phyloP scores from a whole-genome alignment of 37 sponge, comb jelly and placozoan genomes.

The Agelas oroides region DNA sequence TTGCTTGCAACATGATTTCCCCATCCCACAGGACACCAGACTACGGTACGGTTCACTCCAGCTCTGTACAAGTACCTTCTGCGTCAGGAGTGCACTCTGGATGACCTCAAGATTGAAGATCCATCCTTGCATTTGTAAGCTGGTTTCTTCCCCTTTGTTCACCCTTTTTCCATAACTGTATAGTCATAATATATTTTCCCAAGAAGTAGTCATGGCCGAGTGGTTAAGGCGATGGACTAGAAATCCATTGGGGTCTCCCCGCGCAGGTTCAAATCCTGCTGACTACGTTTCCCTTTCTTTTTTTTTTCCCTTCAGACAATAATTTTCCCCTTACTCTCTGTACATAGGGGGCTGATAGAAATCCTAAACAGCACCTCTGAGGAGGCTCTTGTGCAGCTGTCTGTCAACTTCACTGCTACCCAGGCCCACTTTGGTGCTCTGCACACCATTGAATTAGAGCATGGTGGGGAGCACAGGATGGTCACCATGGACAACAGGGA shows the following conservation, averaged over 20 bases:
- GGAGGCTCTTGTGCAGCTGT: slow-evolving; percentile 46
- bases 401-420: slow-evolving; percentile 35
- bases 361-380: slow-evolving; percentile 45
- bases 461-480: slow-evolving; percentile 43
- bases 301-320: no score
- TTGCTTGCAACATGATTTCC: no score
- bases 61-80: slow-evolving; percentile 74
- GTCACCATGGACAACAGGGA: slow-evolving; percentile 65
- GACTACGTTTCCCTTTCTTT: no score
- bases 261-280: no score
- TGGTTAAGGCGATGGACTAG: no score
- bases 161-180: no score
- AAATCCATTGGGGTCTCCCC: no score
- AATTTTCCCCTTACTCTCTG: no score
- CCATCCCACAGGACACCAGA: slow-evolving; percentile 39
- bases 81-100: slow-evolving; percentile 34
- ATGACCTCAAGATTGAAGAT: slow-evolving; percentile 64
- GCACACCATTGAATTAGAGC: slow-evolving; percentile 57
- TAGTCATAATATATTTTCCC: no score
- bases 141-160: no score
- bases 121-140: slow-evolving; percentile 50
- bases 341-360: slow-evolving; percentile 47
- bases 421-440: slow-evolving; percentile 63
- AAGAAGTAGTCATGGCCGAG: no score
- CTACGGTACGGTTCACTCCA: slow-evolving; percentile 67